Conservation (phyloP, 2,797 vertebrate species). For the Pogoniulus pusillus region DNA sequence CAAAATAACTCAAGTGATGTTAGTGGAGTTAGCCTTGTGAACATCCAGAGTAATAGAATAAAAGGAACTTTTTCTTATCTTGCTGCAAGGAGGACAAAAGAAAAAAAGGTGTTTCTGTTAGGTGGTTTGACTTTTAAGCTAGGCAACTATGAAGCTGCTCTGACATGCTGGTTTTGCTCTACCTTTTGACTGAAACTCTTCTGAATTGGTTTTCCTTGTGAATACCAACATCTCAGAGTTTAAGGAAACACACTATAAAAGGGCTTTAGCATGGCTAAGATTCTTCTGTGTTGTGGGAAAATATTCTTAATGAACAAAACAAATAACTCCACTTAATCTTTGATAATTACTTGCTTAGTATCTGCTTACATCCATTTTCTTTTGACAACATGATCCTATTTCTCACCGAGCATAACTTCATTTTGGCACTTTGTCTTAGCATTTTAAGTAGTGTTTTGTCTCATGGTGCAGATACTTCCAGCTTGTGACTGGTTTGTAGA, state of each 20-base stretch:
- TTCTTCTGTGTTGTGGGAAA: not conserved
- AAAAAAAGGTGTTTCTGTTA: not conserved
- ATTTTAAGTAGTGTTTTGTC: not conserved
- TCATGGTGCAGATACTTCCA: not conserved
- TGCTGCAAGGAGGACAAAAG: not conserved
- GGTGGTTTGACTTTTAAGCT: not conserved
- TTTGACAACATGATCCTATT: not conserved
- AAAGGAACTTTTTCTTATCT: not conserved
- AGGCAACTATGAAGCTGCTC: not conserved
- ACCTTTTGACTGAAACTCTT: not conserved
- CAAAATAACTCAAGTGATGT: constrained; percentile 40
- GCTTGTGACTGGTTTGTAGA: not conserved
- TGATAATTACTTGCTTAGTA: not conserved
- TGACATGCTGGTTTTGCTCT: not conserved
- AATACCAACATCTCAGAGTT: not conserved
- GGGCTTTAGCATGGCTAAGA: not conserved
- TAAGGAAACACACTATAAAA: not conserved
- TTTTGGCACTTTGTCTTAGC: not conserved
- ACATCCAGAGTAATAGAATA: not conserved
- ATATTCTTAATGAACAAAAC: not conserved
- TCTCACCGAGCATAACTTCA: not conserved
- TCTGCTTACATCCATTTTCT: not conserved
- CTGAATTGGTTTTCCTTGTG: not conserved
- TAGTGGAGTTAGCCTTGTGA: not conserved
- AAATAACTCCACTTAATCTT: not conserved